phyloP scores from a whole-genome alignment of 2,113 vertebrate genomes.

The Barnardius zonarius region DNA sequence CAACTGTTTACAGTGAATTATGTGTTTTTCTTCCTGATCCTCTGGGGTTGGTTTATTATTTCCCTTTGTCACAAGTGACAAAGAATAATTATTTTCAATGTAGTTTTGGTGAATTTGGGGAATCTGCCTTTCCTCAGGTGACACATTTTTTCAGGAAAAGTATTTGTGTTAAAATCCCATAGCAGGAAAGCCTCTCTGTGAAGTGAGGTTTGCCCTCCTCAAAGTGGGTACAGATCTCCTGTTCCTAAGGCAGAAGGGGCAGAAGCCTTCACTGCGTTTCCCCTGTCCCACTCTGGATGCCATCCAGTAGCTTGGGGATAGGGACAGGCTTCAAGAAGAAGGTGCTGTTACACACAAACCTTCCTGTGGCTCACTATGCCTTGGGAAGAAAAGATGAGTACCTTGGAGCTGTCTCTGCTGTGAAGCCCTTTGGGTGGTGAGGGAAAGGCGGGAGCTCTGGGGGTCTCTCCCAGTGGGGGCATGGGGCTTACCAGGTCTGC shows the following conservation, averaged over 20 bases:
- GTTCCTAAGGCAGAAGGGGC: not conserved
- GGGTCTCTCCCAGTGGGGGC: rapidly evolving
- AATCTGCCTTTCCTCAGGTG: not conserved
- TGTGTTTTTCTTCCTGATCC: not conserved
- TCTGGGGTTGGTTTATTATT: not conserved
- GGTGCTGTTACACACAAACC: not conserved
- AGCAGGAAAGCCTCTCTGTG: not conserved
- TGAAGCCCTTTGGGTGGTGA: not conserved
- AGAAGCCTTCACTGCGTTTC: rapidly evolving
- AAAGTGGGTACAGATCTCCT: not conserved
- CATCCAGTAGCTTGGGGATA: not conserved
- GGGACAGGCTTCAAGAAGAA: not conserved
- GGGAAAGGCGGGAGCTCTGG: not conserved
- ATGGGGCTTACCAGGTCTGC: not conserved
- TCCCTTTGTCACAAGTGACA: not conserved
- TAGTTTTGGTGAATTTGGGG: not conserved
- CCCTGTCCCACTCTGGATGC: rapidly evolving
- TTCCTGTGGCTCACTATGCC: not conserved
- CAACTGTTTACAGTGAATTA: not conserved
- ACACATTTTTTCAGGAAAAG: not conserved
- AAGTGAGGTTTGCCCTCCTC: rapidly evolving
- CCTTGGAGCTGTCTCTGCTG: not conserved
- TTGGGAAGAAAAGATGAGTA: not conserved
- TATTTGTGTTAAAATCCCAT: not conserved
- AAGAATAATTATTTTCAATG: not conserved